Percentiles rank a stretch among this genome's conserved stretches.
These are phyloP conservation scores for Muscicapa adusta DNA, from an alignment of 2,113 vertebrate genomes.

Conservation along the genomic window DNA sequence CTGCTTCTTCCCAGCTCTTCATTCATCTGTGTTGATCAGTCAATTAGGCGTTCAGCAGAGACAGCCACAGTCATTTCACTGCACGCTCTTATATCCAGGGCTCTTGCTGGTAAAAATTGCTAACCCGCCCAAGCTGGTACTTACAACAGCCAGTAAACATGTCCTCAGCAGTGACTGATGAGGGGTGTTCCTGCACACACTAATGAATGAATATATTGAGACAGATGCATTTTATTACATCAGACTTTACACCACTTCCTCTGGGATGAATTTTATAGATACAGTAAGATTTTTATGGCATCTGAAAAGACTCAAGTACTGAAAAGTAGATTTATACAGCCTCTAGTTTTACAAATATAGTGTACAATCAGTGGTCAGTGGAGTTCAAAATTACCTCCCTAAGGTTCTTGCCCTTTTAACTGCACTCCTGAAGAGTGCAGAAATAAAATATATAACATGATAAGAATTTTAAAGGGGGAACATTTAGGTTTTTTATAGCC, in stretches of 20 bases:
- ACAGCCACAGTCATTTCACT: neutral
- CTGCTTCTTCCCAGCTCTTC: neutral
- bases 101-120: neutral
- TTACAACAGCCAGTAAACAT: neutral
- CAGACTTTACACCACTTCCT: neutral
- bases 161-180: neutral
- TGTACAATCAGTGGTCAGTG: neutral
- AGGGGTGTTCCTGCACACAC: neutral
- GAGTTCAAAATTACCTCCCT: neutral
- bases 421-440: neutral
- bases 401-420: neutral
- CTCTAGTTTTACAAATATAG: neutral
- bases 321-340: neutral
- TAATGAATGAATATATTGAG: neutral
- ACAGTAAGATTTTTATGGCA: neutral
- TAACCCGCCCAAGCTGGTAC: neutral
- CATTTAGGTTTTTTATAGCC: neutral
- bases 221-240: neutral
- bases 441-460: neutral
- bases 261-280: neutral
- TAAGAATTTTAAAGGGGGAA: neutral
- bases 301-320: neutral
- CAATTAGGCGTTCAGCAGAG: neutral
- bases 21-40: neutral
- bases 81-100: fast-evolving